Conservation (phyloP, 2,888 invertebrate genomes). For the Cephus pulcher region DNA sequence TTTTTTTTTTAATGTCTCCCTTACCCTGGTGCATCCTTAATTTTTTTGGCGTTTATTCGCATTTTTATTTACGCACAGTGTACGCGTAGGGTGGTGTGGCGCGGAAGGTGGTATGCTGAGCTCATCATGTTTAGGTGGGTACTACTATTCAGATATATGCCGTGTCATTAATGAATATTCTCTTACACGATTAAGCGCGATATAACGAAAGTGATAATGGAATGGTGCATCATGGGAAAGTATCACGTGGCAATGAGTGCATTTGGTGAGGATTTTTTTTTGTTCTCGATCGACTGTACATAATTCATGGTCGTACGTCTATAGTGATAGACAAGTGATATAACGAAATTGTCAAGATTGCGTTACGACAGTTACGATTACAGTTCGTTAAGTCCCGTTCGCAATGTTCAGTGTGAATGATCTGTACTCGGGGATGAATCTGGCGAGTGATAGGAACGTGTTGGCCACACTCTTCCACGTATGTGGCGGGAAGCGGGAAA, state of each 20-base stretch:
- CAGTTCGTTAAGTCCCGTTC: not conserved
- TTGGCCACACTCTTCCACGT: not conserved
- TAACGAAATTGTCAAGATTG: not conserved
- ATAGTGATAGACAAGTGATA: not conserved
- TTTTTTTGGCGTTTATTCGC: not conserved
- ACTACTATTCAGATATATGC: not conserved
- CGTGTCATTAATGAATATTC: not conserved
- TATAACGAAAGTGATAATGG: not conserved
- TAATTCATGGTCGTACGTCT: not conserved
- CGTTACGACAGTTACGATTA: not conserved
- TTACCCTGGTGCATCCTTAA: not conserved
- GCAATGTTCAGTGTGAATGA: not conserved
- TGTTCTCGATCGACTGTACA: not conserved
- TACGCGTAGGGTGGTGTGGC: not conserved
- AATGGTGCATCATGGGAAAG: not conserved
- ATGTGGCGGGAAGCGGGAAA: not conserved
- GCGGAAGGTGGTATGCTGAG: not conserved
- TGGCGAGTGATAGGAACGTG: not conserved
- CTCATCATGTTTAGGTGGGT: not conserved
- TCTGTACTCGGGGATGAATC: not conserved
- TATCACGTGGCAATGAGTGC: not conserved
- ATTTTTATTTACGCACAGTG: not conserved
- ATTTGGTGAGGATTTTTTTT: not conserved
- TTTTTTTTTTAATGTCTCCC: conserved; percentile 3
- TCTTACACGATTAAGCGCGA: not conserved